Evolutionary conservation across 2,797 vertebrate genomes (phyloP), one percentile per base, ranked within the genome.

Genomic region (Hoplostethus atlanticus): DNA sequence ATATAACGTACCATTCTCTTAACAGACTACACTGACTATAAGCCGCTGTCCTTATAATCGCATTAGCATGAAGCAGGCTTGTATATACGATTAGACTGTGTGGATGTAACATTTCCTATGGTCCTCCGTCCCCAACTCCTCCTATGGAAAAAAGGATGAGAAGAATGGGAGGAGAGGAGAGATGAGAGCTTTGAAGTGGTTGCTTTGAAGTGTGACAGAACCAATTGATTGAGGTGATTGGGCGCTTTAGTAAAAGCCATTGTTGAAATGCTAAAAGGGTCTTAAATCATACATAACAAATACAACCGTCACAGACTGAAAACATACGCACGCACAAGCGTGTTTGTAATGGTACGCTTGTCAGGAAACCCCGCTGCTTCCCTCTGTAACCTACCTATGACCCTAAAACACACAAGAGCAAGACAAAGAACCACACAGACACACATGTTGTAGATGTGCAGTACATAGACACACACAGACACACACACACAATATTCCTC

Each of bases 151-250:
- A 65, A 66, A 59, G 61, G 21, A 56, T 40, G 38, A 54, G 36
- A 56, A 25, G 54, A 68, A 75, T 70, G 34, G 70, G 79, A 60
- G 73, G 65, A 71, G 64, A 44, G 31, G 68, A 65, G 56, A 51
- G 63, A 82, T 11, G 53, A 81, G n/a, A 0, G 60, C 84, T 87
- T 81, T 83, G 77, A 86, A 85, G 86, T 64, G 61, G 57, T 9
- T 54, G 63, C 70, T 86, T 81, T 84, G 83, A 87, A 81, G 66
- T 65, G 55, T 51, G 68, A 82, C 85, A 80, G 74, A 88, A 79
- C 71, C 79, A 80, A 85, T 80, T 81, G 84, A 88, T 82, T 85
- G 53, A 85, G 81, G 73, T 88, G 76, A 87, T 79, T 71, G 73
- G 73, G 69, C 84, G 77, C 70, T 86, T 74, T 63, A 71, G 73